Evolutionary conservation across 2,888 invertebrate species (phyloP).

Genomic region (Drosophila prostipennis): DNA sequence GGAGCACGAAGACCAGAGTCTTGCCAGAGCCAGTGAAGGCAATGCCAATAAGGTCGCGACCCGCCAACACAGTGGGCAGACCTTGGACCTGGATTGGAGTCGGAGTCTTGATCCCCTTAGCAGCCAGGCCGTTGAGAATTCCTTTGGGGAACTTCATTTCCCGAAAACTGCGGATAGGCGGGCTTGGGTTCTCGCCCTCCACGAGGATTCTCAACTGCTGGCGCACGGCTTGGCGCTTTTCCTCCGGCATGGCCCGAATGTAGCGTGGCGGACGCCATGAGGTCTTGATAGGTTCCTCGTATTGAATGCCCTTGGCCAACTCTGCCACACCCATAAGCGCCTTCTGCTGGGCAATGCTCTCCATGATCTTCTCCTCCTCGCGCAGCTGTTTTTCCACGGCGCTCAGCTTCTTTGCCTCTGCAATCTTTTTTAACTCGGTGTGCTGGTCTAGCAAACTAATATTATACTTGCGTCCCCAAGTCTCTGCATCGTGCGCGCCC

Average conservation of each 20-base stretch:
- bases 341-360: constrained; percentile 98
- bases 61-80: constrained; percentile 97
- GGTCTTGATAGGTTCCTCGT: constrained; percentile 97
- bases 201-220: constrained; percentile 93
- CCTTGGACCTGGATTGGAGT: constrained; percentile 99
- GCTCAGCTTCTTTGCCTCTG: constrained; percentile 96
- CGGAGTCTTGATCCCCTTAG: constrained; percentile 94
- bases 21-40: constrained; percentile 99
- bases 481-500: constrained; percentile 86
- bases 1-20: constrained; percentile 98
- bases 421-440: constrained; percentile 96
- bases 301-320: constrained; percentile 98
- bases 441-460: constrained; percentile 98
- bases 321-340: constrained; percentile 99
- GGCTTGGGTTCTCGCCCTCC: constrained; percentile 97
- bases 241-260: constrained; percentile 88
- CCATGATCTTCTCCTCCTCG: constrained; percentile 98
- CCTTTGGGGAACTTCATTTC: constrained; percentile 98
- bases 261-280: constrained; percentile 96
- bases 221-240: constrained; percentile 93
- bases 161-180: constrained; percentile 93
- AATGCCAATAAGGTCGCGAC: constrained; percentile 99
- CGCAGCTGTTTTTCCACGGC: constrained; percentile 96
- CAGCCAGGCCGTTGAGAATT: constrained; percentile 92
- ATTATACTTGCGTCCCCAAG: constrained; percentile 94